Conservation (phyloP, 2,797 vertebrate species). For the Psittacula echo region DNA sequence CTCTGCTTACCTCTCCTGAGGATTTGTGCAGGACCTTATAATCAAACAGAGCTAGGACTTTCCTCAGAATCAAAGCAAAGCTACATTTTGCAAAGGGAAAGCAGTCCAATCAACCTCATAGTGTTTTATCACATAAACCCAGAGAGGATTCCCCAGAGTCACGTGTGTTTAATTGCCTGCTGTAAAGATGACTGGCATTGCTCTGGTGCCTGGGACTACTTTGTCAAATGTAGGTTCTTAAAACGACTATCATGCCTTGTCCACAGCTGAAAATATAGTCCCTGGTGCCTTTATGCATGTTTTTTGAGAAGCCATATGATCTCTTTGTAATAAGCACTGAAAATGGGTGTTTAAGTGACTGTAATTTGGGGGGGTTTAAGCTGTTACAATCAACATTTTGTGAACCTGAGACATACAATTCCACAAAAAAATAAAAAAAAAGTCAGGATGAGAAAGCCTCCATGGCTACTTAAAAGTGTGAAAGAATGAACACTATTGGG, state of each 20-base stretch:
- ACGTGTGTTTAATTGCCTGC: conserved; percentile 58
- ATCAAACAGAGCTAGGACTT: conserved; percentile 51
- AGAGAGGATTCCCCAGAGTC: conserved; percentile 62
- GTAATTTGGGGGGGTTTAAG: neutral
- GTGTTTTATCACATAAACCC: conserved; percentile 60
- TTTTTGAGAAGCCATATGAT: neutral
- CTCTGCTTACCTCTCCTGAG: conserved; percentile 59
- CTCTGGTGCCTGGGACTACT: neutral
- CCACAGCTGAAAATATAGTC: neutral
- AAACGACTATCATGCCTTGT: neutral
- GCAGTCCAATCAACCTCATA: conserved; percentile 33
- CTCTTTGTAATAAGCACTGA: neutral
- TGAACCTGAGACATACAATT: neutral
- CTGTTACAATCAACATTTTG: neutral
- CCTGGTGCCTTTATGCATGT: neutral
- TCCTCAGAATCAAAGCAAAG: conserved; percentile 64
- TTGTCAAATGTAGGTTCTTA: conserved; percentile 13
- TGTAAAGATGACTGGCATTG: conserved; percentile 24
- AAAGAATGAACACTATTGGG: neutral
- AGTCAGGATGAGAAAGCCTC: neutral
- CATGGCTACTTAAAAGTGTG: neutral
- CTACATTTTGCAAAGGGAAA: conserved; percentile 34
- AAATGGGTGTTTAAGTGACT: neutral
- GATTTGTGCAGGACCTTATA: conserved; percentile 56
- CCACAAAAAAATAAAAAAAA: neutral